Evolutionary conservation across 2,113 vertebrate species (phyloP).

Genomic region (Lanius collurio): DNA sequence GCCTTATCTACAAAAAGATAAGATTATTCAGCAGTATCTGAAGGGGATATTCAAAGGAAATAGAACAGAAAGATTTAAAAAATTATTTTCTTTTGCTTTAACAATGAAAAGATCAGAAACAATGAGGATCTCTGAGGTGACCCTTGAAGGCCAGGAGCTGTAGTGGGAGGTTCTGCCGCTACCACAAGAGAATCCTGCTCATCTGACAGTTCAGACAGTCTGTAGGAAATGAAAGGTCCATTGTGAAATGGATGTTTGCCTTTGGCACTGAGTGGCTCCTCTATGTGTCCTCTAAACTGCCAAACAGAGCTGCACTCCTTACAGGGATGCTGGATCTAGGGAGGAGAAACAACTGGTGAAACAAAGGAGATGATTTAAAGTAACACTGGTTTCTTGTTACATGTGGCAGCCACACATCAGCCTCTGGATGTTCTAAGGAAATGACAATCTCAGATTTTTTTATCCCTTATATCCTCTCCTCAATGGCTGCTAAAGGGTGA

Average conservation of each 20-base stretch:
- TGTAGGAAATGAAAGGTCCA: background rate
- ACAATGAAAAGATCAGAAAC: constrained; percentile 13
- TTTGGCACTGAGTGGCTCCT: background rate
- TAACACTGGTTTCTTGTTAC: background rate
- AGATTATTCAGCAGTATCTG: background rate
- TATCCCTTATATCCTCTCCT: background rate
- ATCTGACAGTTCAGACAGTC: background rate
- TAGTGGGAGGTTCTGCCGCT: background rate
- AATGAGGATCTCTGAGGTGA: background rate
- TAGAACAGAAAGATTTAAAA: background rate
- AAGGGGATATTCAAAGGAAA: constrained; percentile 22
- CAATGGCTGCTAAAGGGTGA: background rate
- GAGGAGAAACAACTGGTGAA: background rate
- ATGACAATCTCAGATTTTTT: background rate
- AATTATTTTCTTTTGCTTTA: background rate
- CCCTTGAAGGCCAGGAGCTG: background rate
- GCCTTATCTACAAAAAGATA: background rate
- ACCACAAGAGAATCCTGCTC: background rate
- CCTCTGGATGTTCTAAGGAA: background rate
- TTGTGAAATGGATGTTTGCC: background rate
- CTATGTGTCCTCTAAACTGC: background rate
- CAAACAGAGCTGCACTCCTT: background rate
- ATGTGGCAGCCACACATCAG: background rate
- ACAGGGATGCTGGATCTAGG: background rate
- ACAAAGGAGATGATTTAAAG: background rate